Evolutionary conservation across 2,113 vertebrate species (phyloP), one percentile per base, ranked within the genome.

Genomic region (Actenoides hombroni): DNA sequence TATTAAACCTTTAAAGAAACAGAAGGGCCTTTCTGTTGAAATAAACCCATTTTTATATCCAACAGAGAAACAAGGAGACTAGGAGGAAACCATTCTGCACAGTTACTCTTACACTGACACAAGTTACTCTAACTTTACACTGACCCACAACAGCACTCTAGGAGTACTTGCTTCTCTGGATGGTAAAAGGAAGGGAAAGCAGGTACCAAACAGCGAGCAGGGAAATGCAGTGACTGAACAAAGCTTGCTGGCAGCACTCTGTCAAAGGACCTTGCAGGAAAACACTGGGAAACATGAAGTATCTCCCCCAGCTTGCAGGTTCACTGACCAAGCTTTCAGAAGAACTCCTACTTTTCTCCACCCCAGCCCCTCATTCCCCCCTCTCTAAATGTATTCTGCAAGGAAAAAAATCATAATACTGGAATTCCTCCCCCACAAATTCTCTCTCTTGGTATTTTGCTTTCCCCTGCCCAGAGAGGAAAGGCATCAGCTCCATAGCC

Each of bases 1-100:
- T 99, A 96, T 99, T 99, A 96, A 98, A 99, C 97, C 99, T 99
- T 65, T 74, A 44, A 57, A 73, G 21, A 89, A 93, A 86, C 39
- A 78, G 31, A 77, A 70, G 71, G 26, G n/a, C 16, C 28, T 16
- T 48, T 18, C 44, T 71, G 54, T 95, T 95, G 92, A 86, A 93
- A 92, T 64, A 81, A 94, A 70, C 7, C 7, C 10, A 21, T 71
- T 64, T 83, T 89, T 54, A 71, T 42, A 70, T 16, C 28, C 53
- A 92, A 21, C 40, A 84, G 4, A 73, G 28, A 88, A 89, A 90
- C 40, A 3, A 82, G 39, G 11, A 82, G 20, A 73, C 25, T 16
- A 73, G 68, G 28, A 82, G 48, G 29, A 82, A 92, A 64, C 23
- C 25, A 35, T 60, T 76, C 44, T 67, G 59, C 40, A 87, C 54